Conservation (phyloP, 2,888 invertebrate genomes). For the Atethmia centrago region DNA sequence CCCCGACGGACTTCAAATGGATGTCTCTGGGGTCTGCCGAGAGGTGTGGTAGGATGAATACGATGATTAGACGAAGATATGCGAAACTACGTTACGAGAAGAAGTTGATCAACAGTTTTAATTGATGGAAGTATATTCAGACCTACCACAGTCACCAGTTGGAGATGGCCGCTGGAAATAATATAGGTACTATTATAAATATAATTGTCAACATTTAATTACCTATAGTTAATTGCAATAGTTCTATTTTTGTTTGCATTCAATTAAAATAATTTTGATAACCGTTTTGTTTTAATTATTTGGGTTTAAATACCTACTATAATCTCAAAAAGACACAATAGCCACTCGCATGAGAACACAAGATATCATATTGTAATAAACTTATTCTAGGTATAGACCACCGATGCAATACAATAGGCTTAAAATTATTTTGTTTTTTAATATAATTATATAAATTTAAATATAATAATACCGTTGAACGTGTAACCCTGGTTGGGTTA, state of each 20-base stretch:
- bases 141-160: not conserved
- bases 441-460: no score
- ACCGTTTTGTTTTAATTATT: conserved; percentile 25
- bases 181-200: not conserved
- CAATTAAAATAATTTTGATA: conserved; percentile 16
- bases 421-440: no score
- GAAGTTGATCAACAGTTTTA: not conserved
- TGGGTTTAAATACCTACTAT: no score
- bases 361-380: no score
- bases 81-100: not conserved
- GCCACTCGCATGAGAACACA: no score
- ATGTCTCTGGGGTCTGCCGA: conserved; percentile 77
- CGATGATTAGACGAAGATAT: conserved; percentile 26
- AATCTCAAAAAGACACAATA: no score
- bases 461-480: no score
- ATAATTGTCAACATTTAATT: not conserved
- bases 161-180: not conserved
- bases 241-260: not conserved
- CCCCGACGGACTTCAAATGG: conserved; percentile 74
- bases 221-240: not conserved
- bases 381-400: no score
- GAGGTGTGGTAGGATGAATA: conserved; percentile 82
- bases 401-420: no score
- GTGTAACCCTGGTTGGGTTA: no score
- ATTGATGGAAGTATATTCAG: not conserved